Evolutionary conservation across 1,140 invertebrate genomes (phyloP), one percentile per base, ranked within the genome.

Genomic region (Liolophura sinensis): DNA sequence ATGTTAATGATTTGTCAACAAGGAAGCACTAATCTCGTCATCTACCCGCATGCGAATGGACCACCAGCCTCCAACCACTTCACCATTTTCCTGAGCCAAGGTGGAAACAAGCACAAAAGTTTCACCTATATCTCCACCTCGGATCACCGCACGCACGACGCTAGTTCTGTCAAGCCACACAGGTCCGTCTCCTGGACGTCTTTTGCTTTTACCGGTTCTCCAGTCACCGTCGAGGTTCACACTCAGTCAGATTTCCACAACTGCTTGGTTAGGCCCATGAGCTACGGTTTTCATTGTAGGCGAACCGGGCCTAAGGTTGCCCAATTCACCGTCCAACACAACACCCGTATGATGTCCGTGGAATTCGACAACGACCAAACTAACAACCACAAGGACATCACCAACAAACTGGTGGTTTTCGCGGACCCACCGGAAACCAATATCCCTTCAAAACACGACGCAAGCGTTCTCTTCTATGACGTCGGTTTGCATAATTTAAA

Each of bases 311-410:
- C 7, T n/a, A 64, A 68, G n/a, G 50, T 59, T 0, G 67, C 67
- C 16, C 50, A 59, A 18, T 64, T 68, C 31, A 55, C 25, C 7
- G 40, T 68, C 5, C 49, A 20, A 20, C 31, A 24, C 9, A 64
- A 60, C 40, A 58, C 27, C 20, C 24, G 7, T 3, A 54, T 27
- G 58, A 64, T 68, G 62, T 68, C 67, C 15, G 62, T 68, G 16
- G 67, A 68, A 59, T 68, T 64, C 60, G 67, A 68, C 31, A 49
- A 68, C 47, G 67, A 68, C 52, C 56, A 64, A 31, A 62, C 62
- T 0, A 27, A n/a, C 58, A 40, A 27, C 24, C 18, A 62, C 27
- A 6, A 22, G 22, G 65, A 67, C 46, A 67, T 67, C 14, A 47
- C 15, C 14, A 49, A 67, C 46, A 67, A 67, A 25, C 20, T 67